Percentiles rank a stretch among this genome's conserved stretches.
These are phyloP conservation scores for Macheiramphus alcinus DNA, from an alignment of 2,113 vertebrate genomes.

Conservation along the genomic window DNA sequence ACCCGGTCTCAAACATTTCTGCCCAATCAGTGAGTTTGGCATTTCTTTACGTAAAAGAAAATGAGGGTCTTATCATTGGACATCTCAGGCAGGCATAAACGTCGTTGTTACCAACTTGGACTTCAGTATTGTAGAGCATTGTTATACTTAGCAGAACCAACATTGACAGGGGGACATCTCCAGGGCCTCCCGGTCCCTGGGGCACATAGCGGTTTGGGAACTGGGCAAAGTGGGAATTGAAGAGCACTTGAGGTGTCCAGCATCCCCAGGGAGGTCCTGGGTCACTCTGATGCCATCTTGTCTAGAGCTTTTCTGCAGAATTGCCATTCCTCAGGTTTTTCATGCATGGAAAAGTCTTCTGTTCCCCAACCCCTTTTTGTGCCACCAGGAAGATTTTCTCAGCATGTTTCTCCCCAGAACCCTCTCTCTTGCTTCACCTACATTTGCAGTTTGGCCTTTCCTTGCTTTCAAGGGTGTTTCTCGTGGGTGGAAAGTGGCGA, in stretches of 20 bases:
- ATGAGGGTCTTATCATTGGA: neutral
- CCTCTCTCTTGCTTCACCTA: neutral
- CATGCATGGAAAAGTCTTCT: neutral
- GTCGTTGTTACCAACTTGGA: neutral
- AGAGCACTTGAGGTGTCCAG: neutral
- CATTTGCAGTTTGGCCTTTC: neutral
- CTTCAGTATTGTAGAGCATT: neutral
- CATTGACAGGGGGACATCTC: neutral
- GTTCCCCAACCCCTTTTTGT: neutral
- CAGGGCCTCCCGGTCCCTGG: neutral
- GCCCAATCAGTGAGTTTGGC: neutral
- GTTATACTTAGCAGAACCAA: neutral
- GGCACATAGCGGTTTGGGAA: neutral
- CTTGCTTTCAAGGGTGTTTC: neutral
- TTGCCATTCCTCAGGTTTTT: neutral
- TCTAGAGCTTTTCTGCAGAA: neutral
- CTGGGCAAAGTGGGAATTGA: neutral
- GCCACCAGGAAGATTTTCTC: neutral
- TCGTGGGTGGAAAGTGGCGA: neutral
- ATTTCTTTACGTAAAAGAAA: neutral
- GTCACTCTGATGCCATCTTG: neutral
- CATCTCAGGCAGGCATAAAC: neutral
- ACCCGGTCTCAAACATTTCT: neutral
- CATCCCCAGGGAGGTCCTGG: neutral
- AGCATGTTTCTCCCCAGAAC: neutral